Evolutionary conservation across 2,888 invertebrate genomes (phyloP).

Genomic region (Cerceris rybyensis): DNA sequence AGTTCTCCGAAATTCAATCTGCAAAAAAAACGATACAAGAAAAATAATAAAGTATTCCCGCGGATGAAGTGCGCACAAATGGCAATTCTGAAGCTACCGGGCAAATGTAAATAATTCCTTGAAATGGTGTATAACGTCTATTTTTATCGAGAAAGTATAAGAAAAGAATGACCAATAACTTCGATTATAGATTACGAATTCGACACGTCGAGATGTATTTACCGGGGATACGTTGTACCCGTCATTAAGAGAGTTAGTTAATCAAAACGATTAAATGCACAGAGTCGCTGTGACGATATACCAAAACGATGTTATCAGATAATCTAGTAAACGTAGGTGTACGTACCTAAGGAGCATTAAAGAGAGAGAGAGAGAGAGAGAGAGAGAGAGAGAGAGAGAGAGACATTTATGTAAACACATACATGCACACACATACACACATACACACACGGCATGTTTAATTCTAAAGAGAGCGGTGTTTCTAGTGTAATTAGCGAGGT

Average conservation of each 20-base stretch:
- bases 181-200: conserved; percentile 40
- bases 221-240: conserved; percentile 31
- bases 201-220: conserved; percentile 20
- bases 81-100: too few relatives aligned
- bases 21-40: too few relatives aligned
- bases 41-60: too few relatives aligned
- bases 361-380: neutral
- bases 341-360: conserved; percentile 35
- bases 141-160: conserved; percentile 71
- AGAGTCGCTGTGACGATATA: conserved; percentile 81
- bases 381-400: neutral
- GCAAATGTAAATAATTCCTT: conserved; percentile 51
- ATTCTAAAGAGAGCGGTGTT: conserved; percentile 7
- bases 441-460: conserved; percentile 27
- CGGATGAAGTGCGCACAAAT: too few relatives aligned
- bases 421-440: too few relatives aligned
- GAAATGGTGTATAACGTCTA: conserved; percentile 62
- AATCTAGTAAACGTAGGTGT: conserved; percentile 54
- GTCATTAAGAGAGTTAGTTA: conserved; percentile 68
- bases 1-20: too few relatives aligned
- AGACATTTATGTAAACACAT: too few relatives aligned
- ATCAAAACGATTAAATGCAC: conserved; percentile 77
- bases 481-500: conserved; percentile 61
- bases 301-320: conserved; percentile 79
- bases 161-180: conserved; percentile 64